A percentile compares a stretch with the other conserved stretches of the same genome.
These are phyloP conservation scores for Alauda arvensis DNA, from an alignment of 2,797 vertebrate genomes.

Conservation along the genomic window DNA sequence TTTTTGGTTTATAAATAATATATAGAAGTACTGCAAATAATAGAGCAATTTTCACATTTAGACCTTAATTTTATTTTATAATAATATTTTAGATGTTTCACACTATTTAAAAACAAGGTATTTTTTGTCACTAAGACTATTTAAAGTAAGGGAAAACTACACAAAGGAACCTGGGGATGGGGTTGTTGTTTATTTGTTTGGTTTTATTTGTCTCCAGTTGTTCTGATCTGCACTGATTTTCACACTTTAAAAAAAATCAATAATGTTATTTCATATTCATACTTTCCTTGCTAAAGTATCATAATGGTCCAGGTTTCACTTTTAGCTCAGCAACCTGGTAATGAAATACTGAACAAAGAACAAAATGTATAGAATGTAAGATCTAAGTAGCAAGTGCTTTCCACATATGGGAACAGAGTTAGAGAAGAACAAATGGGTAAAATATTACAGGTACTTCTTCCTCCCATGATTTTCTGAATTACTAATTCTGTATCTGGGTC, in stretches of 20 bases:
- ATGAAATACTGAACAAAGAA: background rate
- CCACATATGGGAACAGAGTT: background rate
- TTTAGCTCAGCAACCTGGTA: background rate
- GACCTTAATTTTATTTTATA: background rate
- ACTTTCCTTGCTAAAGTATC: background rate
- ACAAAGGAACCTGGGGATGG: accelerated
- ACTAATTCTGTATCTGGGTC: background rate
- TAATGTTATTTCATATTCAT: background rate
- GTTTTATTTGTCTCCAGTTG: background rate
- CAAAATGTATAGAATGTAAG: background rate
- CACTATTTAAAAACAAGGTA: background rate
- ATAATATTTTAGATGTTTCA: background rate
- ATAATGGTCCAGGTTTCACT: background rate
- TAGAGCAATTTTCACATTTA: background rate
- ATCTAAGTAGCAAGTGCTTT: background rate
- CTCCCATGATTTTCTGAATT: background rate
- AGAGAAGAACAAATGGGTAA: background rate
- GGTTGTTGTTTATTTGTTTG: background rate
- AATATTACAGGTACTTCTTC: background rate
- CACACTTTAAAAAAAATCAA: background rate
- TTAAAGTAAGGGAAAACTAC: background rate
- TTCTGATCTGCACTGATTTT: background rate
- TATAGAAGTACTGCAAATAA: background rate
- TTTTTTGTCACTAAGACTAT: background rate
- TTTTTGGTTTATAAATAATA: background rate